Base-by-base conservation (phyloP, 1,140 invertebrate genomes). In the Geopemphigus sp. region DNA sequence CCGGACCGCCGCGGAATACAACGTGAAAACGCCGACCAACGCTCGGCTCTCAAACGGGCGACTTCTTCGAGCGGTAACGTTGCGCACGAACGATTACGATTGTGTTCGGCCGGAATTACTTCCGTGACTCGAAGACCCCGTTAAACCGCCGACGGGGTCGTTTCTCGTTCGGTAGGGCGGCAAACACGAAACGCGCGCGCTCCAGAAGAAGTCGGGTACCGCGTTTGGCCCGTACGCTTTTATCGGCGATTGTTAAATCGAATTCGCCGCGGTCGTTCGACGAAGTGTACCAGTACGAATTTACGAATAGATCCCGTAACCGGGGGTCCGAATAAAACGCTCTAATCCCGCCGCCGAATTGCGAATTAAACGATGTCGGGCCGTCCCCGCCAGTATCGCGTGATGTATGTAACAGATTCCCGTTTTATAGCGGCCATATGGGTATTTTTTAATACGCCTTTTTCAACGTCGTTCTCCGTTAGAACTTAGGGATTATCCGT, bases 401-500 rank as follows among this genome's bases (percentile, higher is more conserved):
- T n/a, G n/a, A n/a, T n/a, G n/a, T 50, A 50, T 50, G 14, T 50
- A 72, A 11, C 24, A 50, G 50, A 72, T 53, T 72, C 68, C 47
- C 68, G 32, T 39, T 53, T 72, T 50, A 72, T 68, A 72, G 11
- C 24, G 22, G 68, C 68, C 68, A 72, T 72, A 72, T 72, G 68
- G 68, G 68, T 72, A 54, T 32, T 72, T 72, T 50, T 50, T 50
- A 19, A 70, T 24, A 47, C 19, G 50, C 50, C 26, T 32, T 72
- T 72, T 72, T 54, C 68, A 26, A 53, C 68, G 68, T 54, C 68
- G 29, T 72, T 54, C 24, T 54, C 68, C 4, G 29, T 17, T 24
- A 72, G 68, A 72, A 72, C 50, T 72, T 72, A 54, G 68, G 68
- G 68, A 72, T 72, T 72, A 72, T 19, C 68, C 68, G 47, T 72